Evolutionary conservation across 1,140 invertebrate species (phyloP).

Genomic region (Ostrea denselamellosa): DNA sequence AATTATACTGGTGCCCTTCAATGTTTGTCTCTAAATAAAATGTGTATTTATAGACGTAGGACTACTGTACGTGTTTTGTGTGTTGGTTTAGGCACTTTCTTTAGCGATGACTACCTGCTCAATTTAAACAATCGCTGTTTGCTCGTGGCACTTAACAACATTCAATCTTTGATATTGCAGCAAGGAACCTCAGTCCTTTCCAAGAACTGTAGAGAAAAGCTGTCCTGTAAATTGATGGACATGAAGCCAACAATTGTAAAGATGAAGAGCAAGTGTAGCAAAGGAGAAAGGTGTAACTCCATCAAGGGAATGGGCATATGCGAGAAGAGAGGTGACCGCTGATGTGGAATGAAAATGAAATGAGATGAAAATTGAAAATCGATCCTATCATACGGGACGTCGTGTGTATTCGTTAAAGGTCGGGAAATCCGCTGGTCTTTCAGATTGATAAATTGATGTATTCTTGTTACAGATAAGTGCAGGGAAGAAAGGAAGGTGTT

Average conservation of each 20-base stretch:
- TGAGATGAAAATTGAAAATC: too few relatives aligned
- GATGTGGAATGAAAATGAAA: too few relatives aligned
- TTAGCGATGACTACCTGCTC: neutral
- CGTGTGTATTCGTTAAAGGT: too few relatives aligned
- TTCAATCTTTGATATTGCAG: neutral
- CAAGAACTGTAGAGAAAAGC: neutral
- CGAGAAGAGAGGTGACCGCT: neutral
- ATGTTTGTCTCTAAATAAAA: too few relatives aligned
- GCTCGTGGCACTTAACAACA: neutral
- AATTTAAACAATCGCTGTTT: neutral
- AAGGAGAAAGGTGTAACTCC: neutral
- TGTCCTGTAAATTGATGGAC: neutral
- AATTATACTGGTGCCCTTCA: too few relatives aligned
- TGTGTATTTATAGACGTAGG: too few relatives aligned
- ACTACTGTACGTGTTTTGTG: too few relatives aligned
- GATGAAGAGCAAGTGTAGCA: neutral
- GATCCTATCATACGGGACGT: too few relatives aligned
- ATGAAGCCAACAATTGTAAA: neutral
- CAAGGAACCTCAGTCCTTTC: slow-evolving; percentile 1
- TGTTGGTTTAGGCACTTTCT: neutral
- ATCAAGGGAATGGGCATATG: neutral
- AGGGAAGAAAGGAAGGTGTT: neutral
- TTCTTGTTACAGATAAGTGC: neutral
- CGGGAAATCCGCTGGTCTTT: too few relatives aligned
- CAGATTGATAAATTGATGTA: neutral